Percentiles rank a stretch among this genome's conserved stretches.
Conservation (phyloP, 2,888 invertebrate genomes). For the Apamea anceps region DNA sequence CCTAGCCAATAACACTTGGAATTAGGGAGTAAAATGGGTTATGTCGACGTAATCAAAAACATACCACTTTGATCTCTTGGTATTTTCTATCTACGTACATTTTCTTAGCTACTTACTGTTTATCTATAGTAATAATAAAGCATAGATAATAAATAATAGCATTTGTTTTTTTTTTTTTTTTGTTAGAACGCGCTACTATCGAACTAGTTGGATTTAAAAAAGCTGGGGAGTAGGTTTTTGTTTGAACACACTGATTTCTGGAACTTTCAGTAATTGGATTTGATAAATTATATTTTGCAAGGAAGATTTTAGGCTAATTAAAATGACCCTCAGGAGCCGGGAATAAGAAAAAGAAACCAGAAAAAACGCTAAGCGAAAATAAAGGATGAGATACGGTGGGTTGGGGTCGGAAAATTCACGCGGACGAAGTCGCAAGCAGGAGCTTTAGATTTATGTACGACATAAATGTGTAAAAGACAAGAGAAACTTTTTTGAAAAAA, state of each 20-base stretch:
- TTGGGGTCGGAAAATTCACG: neutral
- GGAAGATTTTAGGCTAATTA: neutral
- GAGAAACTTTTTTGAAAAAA: too few species aligned
- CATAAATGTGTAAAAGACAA: neutral
- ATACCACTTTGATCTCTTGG: neutral
- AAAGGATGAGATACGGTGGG: neutral
- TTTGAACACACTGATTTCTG: neutral
- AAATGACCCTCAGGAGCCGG: neutral
- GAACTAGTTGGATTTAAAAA: neutral
- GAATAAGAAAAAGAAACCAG: neutral
- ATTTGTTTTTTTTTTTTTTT: neutral
- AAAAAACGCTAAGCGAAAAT: neutral
- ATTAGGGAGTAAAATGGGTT: neutral
- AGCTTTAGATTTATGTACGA: neutral
- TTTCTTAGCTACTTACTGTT: neutral
- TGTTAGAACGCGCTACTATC: neutral
- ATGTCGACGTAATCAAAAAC: neutral
- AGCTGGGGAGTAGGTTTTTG: neutral
- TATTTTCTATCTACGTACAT: neutral
- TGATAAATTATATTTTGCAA: neutral
- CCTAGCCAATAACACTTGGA: slow-evolving; percentile 1
- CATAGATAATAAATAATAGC: neutral
- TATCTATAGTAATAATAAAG: neutral
- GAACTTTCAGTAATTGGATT: neutral
- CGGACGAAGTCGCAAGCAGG: neutral